Base-by-base conservation (phyloP, 2,888 invertebrate genomes). In the Tipula vernalis region DNA sequence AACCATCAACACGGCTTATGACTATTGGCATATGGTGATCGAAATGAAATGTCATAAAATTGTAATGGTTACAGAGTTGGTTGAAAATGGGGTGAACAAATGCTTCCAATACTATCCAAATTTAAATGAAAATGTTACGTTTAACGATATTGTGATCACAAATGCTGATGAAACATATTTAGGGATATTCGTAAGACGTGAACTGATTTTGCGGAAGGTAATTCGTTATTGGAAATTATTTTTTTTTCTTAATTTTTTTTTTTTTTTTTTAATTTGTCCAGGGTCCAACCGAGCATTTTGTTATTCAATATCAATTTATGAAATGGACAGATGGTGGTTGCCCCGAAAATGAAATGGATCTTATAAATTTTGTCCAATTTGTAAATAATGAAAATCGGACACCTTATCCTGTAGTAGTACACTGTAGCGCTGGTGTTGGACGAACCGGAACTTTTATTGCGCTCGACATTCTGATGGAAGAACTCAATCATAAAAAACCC, bases 221-320 rank as follows among this genome's bases (percentile, higher is more conserved):
- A 44, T 44, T 44, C 3, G 0, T 10, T 10, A 39, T 13, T 13
- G 28, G 28, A 12, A 47, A 47, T 39, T 39, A 3, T 6, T 39
- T 39, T 28, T 28, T 28, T 28, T 2, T 28, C 0, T 39, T 5
- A 39, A 39, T 6, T 5, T 39, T 39, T 39, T 6, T 2, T 39
- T 39, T 6, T 39, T 39, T 39, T 39, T 39, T 4, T 4, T 39
- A 39, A 15, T 18, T 10, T 10, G 51, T 28, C 28, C 15, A n/a
- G 18, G 15, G 51, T 15, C 15, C 51, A n/a, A 87, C 90, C 0
- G 90, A 89, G 87, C 90, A 90, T 87, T 90, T 90, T 86, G 92
- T 57, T 15, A 57, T 57, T 57, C 51, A 57, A 5, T 57, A 18
- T 18, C 51, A 57, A 18, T 57, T 57, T 8, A 15, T 5, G 1